phyloP scores from a whole-genome alignment of 1,140 invertebrate genomes.

The Zophobas morio region DNA sequence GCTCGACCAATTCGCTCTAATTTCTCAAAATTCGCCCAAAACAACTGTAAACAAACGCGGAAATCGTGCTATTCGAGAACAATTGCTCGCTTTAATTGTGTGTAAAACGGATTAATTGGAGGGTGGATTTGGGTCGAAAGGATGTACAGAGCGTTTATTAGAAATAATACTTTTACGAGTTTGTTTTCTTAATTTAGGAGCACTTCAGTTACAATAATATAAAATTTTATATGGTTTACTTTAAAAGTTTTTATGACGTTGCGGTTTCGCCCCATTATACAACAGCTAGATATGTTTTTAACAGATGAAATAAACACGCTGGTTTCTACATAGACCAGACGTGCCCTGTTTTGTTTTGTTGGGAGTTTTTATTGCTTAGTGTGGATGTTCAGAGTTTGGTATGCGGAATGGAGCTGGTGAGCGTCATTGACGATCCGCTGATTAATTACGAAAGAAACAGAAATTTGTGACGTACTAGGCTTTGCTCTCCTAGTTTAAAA shows the following conservation, averaged over 20 bases:
- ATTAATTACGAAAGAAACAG: background rate
- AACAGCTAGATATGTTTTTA: slow-evolving; percentile 13
- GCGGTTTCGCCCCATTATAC: slow-evolving; percentile 16
- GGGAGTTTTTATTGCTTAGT: slow-evolving; percentile 3
- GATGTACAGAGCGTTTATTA: background rate
- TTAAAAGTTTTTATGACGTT: slow-evolving; percentile 26
- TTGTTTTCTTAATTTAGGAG: slow-evolving; percentile 23
- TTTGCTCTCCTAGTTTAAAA: background rate
- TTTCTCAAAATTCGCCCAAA: too few species aligned
- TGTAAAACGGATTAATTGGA: too few species aligned
- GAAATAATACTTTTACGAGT: background rate
- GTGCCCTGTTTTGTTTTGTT: slow-evolving; percentile 6
- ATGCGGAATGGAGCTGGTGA: background rate
- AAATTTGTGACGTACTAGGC: background rate
- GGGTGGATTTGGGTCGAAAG: too few species aligned
- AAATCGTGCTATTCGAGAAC: too few species aligned
- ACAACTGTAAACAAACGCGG: too few species aligned
- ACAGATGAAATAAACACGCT: slow-evolving; percentile 26
- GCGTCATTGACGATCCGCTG: background rate
- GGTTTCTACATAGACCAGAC: slow-evolving; percentile 9
- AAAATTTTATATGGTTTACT: slow-evolving; percentile 30
- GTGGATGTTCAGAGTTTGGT: background rate
- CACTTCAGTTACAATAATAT: slow-evolving; percentile 14
- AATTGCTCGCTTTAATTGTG: too few species aligned
- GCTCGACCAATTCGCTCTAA: too few species aligned